Percentiles rank a stretch among this genome's conserved stretches.
Conservation (phyloP, 1,140 invertebrate species). For the Zaprionus tsacasi region DNA sequence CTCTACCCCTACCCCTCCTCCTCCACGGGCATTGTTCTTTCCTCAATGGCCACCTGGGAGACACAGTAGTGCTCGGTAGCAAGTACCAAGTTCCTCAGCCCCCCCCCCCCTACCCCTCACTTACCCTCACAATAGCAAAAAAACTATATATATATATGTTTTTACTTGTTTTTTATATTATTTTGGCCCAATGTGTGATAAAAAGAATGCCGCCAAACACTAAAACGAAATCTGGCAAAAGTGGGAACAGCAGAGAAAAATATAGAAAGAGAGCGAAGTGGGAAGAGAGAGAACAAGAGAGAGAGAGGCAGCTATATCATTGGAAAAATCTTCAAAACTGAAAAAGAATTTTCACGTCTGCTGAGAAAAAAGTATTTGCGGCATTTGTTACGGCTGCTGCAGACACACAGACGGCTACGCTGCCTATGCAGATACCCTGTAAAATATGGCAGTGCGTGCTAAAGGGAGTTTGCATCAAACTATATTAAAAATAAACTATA, state of each 20-base stretch:
- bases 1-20: neutral
- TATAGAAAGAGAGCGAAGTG: neutral
- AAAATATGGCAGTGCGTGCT: neutral
- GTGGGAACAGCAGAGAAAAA: neutral
- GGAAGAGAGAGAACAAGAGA: neutral
- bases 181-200: constrained; percentile 43
- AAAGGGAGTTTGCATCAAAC: too few relatives aligned
- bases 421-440: neutral
- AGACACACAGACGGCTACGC: neutral
- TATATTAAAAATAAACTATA: too few relatives aligned
- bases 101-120: neutral
- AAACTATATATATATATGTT: constrained; percentile 19
- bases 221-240: constrained; percentile 22
- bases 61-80: constrained; percentile 7
- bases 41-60: constrained; percentile 20
- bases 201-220: constrained; percentile 46
- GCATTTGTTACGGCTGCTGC: constrained; percentile 1
- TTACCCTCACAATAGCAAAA: constrained; percentile 1
- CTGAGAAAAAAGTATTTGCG: constrained; percentile 14
- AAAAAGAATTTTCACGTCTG: constrained; percentile 39
- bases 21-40: neutral
- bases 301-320: constrained; percentile 2
- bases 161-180: constrained; percentile 8
- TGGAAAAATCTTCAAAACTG: constrained; percentile 28
- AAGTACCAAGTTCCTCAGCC: constrained; percentile 1